These are phyloP conservation scores for Sphaerophoria rueppellii DNA, from an alignment of 2,888 invertebrate species.

Conservation along the genomic window DNA sequence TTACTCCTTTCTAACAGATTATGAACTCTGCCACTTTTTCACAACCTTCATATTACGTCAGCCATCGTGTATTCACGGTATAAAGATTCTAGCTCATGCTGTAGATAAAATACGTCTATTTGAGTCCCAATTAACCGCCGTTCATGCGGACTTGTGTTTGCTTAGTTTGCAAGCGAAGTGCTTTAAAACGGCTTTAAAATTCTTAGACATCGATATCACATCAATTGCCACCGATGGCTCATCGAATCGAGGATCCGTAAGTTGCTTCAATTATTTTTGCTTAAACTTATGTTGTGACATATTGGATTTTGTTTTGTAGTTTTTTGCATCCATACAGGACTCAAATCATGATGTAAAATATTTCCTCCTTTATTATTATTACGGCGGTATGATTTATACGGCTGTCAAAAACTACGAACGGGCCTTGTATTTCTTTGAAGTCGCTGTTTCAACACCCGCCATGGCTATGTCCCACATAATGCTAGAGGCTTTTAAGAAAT, in stretches of 20 bases:
- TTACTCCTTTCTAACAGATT: constrained; percentile 84
- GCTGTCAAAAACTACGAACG: constrained; percentile 96
- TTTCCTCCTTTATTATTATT: constrained; percentile 97
- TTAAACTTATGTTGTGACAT: neutral
- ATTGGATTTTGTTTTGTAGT: constrained; percentile 29
- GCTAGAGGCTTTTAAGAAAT: constrained; percentile 98
- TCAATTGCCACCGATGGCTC: constrained; percentile 88
- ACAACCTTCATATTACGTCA: constrained; percentile 90
- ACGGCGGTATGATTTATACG: constrained; percentile 98
- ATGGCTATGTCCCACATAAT: constrained; percentile 97
- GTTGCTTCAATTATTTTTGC: neutral
- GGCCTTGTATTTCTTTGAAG: constrained; percentile 97
- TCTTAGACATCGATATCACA: constrained; percentile 94
- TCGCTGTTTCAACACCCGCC: constrained; percentile 96
- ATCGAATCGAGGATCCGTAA: constrained; percentile 59
- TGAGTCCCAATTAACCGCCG: constrained; percentile 95
- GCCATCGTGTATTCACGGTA: constrained; percentile 90
- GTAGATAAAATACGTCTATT: constrained; percentile 93
- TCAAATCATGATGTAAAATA: constrained; percentile 86
- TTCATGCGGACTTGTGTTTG: constrained; percentile 96
- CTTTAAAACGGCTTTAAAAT: constrained; percentile 94
- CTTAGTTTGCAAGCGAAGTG: constrained; percentile 95
- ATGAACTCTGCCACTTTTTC: constrained; percentile 93
- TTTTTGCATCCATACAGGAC: constrained; percentile 83
- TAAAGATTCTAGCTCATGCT: constrained; percentile 90